Evolutionary conservation across 2,113 vertebrate genomes (phyloP).

Genomic region (Phalacrocorax aristotelis): DNA sequence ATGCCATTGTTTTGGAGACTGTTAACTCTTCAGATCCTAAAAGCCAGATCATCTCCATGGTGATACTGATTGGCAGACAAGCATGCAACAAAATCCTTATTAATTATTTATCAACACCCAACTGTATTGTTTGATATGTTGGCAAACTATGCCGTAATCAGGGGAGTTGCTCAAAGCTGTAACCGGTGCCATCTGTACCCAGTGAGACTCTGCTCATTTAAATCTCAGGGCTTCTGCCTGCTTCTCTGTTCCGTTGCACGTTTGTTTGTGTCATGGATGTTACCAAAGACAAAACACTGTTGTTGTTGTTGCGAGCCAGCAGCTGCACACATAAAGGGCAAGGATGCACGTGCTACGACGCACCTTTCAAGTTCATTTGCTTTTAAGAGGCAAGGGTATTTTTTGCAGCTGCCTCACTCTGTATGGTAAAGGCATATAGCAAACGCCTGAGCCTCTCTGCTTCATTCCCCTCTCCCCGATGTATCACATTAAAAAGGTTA

Average conservation of each 20-base stretch:
- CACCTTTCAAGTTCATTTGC: neutral
- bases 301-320: neutral
- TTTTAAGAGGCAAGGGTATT: conserved; percentile 4
- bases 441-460: neutral
- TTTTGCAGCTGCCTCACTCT: neutral
- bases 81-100: conserved; percentile 47
- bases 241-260: neutral
- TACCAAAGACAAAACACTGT: neutral
- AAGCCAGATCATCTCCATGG: conserved; percentile 42
- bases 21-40: conserved; percentile 17
- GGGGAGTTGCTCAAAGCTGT: neutral
- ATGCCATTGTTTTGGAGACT: neutral
- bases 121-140: neutral
- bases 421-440: neutral
- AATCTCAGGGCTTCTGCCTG: neutral
- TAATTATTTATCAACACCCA: conserved; percentile 53
- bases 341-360: neutral
- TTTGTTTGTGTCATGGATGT: conserved; percentile 14
- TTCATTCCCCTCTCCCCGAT: neutral
- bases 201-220: neutral
- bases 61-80: conserved; percentile 22
- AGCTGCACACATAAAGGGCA: conserved; percentile 8
- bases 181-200: neutral
- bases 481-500: neutral
- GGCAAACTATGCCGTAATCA: neutral